phyloP scores from a whole-genome alignment of 2,797 vertebrate species.

The Halcyon badia region DNA sequence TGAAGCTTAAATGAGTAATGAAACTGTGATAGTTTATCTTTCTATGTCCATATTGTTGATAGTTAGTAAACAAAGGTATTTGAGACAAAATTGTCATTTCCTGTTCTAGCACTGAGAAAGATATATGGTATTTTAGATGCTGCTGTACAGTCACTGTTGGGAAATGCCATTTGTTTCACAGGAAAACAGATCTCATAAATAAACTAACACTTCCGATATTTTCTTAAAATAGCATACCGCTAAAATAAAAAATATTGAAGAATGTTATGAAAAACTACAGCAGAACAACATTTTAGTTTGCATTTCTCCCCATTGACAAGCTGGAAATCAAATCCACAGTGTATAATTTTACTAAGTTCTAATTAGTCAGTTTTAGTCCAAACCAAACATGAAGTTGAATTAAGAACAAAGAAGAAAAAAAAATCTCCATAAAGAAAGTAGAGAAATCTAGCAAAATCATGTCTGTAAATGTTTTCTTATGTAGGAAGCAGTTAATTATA shows the following conservation, averaged over 20 bases:
- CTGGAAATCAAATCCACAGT: conserved; percentile 23
- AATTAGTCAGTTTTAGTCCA: conserved; percentile 21
- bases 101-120: background rate
- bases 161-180: background rate
- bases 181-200: background rate
- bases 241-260: background rate
- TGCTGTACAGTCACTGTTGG: background rate
- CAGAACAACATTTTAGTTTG: background rate
- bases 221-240: background rate
- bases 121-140: background rate
- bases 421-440: background rate
- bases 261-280: background rate
- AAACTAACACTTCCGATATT: background rate
- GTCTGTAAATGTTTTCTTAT: conserved; percentile 45
- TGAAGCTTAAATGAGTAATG: background rate
- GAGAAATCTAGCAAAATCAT: conserved; percentile 19
- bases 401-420: background rate
- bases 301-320: background rate
- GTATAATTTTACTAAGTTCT: conserved; percentile 6
- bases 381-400: background rate
- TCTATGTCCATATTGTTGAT: background rate
- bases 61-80: background rate
- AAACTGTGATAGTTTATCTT: background rate
- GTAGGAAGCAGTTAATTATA: background rate
- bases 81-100: background rate